Conservation (phyloP, 2,113 vertebrate species). For the Aphyosemion australe region DNA sequence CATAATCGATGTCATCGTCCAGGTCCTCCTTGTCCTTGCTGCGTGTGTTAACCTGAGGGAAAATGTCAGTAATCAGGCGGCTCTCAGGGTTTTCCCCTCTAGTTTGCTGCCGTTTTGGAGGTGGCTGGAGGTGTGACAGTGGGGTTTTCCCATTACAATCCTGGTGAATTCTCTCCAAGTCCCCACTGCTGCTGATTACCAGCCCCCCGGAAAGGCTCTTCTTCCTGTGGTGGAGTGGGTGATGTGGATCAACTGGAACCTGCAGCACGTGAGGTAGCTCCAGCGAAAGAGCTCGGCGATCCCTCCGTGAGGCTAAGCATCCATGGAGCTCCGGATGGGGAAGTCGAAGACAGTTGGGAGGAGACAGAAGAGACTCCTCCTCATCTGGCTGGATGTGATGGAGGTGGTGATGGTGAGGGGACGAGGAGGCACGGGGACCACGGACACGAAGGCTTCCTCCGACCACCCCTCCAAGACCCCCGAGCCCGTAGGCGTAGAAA, state of each 20-base stretch:
- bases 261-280: slow-evolving; percentile 88
- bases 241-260: slow-evolving; percentile 69
- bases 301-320: slow-evolving; percentile 69
- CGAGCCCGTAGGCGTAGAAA: slow-evolving; percentile 72
- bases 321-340: slow-evolving; percentile 68
- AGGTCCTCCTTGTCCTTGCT: slow-evolving; percentile 85
- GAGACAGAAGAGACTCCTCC: slow-evolving; percentile 89
- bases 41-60: slow-evolving; percentile 90
- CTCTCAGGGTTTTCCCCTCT: slow-evolving; percentile 46
- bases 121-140: slow-evolving; percentile 71
- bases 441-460: slow-evolving; percentile 77
- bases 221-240: slow-evolving; percentile 67
- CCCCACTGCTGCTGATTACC: slow-evolving; percentile 33
- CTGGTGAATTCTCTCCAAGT: slow-evolving; percentile 76
- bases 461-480: slow-evolving; percentile 53
- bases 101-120: slow-evolving; percentile 36
- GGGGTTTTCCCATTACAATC: slow-evolving; percentile 93
- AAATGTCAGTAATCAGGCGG: slow-evolving; percentile 85
- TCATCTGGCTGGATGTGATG: slow-evolving; percentile 79
- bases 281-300: slow-evolving; percentile 90
- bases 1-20: slow-evolving; percentile 95
- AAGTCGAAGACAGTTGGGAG: slow-evolving; percentile 57
- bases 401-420: slow-evolving; percentile 54
- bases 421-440: slow-evolving; percentile 78
- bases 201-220: slow-evolving; percentile 72